phyloP scores from a whole-genome alignment of 2,113 vertebrate species.

The Ceyx cyanopectus region DNA sequence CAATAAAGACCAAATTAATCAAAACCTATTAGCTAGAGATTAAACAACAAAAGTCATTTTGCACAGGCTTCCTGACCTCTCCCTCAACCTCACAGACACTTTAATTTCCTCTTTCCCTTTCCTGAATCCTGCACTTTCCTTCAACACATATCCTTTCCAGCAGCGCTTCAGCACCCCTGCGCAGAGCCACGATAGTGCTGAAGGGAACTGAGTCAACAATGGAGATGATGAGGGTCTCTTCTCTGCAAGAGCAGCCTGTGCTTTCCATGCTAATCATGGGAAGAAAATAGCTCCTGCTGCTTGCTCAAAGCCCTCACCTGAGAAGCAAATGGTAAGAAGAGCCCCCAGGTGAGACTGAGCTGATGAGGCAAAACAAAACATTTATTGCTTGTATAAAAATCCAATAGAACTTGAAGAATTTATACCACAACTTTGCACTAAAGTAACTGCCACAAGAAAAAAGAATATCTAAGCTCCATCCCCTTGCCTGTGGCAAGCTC shows the following conservation, averaged over 20 bases:
- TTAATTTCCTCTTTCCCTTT: constrained; percentile 34
- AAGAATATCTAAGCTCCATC: not conserved
- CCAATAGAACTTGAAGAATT: not conserved
- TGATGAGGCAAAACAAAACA: not conserved
- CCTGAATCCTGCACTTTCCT: not conserved
- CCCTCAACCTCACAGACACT: not conserved
- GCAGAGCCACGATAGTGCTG: not conserved
- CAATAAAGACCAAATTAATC: not conserved
- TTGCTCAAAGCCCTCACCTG: not conserved
- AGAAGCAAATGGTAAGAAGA: not conserved
- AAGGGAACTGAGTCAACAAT: not conserved
- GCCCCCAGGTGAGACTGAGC: not conserved
- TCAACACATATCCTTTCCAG: not conserved
- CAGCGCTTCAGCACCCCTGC: not conserved
- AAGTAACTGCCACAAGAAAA: not conserved
- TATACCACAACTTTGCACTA: not conserved
- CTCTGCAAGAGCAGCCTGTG: not conserved
- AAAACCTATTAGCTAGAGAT: not conserved
- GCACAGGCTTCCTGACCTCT: not conserved
- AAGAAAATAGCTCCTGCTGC: not conserved
- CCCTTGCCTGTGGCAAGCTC: not conserved
- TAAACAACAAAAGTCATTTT: not conserved
- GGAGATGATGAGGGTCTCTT: not conserved
- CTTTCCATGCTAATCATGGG: not conserved
- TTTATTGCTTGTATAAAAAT: not conserved